Base-by-base conservation (phyloP, 2,113 vertebrate species). In the Phrynocephalus versicolor region DNA sequence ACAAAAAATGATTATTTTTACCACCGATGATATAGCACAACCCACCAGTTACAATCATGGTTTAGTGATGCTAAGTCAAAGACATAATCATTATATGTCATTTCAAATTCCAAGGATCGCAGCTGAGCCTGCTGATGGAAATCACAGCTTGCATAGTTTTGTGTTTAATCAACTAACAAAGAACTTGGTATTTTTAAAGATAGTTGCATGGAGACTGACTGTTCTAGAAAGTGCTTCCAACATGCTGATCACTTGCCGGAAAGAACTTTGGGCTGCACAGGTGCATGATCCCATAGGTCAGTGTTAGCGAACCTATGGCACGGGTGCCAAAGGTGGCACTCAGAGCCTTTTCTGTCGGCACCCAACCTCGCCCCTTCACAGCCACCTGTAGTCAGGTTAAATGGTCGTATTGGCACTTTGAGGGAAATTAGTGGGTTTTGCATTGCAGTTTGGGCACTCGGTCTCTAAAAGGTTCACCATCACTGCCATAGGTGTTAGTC, bases 1-100 rank as follows among this genome's bases (percentile, higher is more conserved):
- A 81, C 0, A 88, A 87, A 84, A 85, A 10, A 58, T 81, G 64
- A 65, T 70, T n/a, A n/a, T n/a, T n/a, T 79, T 87, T 39, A 62
- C 57, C 15, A 35, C 60, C 6, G 33, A 2, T 5, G 10, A 64
- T 10, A 80, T 55, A 33, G 45, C 45, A 14, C 35, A 64, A 85
- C 69, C 30, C 30, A 76, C 41, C 3, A 41, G 2, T 27, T 79
- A 73, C 70, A 85, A 35, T 27, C 21, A 80, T 45, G 7, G 78
- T 12, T 16, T 58, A 25, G 9, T 16, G 18, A 77, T 6, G 16
- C 3, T 69, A 2, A 37, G 21, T 76, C 41, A 57, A 19, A 62
- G 15, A 65, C 79, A 81, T 60, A 64, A 64, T 7, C 76, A 79
- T 25, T 15, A 41, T 13, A 62, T 35, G 33, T 4, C 6, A 57